Percentiles rank a stretch among this genome's conserved stretches.
phyloP scores from a whole-genome alignment of 2,888 invertebrate species.

The Sthenelais limicola region DNA sequence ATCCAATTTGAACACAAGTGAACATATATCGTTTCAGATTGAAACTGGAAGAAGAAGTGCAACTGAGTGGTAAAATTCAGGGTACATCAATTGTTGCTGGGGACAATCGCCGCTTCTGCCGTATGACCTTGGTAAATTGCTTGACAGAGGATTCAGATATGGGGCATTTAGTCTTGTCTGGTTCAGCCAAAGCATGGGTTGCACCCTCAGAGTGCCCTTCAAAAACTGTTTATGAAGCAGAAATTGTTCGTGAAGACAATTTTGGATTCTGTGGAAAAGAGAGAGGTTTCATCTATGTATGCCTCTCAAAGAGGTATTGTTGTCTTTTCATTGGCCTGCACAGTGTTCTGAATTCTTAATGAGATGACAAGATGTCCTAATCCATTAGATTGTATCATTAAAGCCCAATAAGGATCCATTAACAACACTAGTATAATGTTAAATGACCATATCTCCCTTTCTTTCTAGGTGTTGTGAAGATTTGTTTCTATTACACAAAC shows the following conservation, averaged over 20 bases:
- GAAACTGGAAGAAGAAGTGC: constrained; percentile 15
- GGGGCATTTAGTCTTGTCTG: too few species aligned
- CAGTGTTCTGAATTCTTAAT: too few species aligned
- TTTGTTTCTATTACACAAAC: neutral
- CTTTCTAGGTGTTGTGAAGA: constrained; percentile 3
- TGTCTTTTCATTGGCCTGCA: neutral
- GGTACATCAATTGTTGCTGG: constrained; percentile 8
- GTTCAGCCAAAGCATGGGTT: neutral
- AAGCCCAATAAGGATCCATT: too few species aligned
- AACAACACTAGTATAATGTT: too few species aligned
- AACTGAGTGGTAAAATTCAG: constrained; percentile 4
- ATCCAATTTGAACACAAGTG: too few species aligned
- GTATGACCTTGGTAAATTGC: constrained; percentile 5
- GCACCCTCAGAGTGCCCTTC: neutral
- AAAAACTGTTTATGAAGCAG: constrained; percentile 32
- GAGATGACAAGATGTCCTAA: too few species aligned
- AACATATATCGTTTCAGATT: constrained; percentile 11
- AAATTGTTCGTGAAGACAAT: constrained; percentile 15
- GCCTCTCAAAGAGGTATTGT: constrained; percentile 19
- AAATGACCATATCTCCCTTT: too few species aligned
- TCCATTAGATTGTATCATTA: too few species aligned
- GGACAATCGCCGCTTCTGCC: constrained; percentile 17
- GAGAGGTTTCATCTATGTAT: constrained; percentile 31
- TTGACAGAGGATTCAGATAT: too few species aligned
- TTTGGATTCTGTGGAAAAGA: constrained; percentile 27